These are phyloP conservation scores for Scomberomorus guttatus DNA, from an alignment of 2,797 vertebrate species.

Conservation along the genomic window DNA sequence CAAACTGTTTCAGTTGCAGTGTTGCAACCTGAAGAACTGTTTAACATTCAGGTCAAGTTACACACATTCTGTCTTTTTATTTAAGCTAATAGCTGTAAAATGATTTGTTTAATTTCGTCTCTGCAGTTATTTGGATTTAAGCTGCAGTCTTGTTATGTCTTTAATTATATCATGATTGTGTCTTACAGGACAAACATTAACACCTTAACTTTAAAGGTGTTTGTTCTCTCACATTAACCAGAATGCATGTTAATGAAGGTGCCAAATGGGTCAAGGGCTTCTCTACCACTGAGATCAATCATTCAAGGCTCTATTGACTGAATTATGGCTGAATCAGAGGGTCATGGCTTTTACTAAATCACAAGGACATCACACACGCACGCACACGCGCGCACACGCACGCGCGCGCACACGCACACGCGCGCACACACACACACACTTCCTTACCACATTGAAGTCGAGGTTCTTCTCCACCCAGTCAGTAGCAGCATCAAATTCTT, in stretches of 20 bases:
- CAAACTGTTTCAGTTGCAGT: too few relatives aligned
- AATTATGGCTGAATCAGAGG: neutral
- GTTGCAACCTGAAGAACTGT: too few relatives aligned
- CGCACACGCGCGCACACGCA: neutral
- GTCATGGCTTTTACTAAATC: neutral
- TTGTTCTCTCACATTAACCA: neutral
- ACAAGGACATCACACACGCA: neutral
- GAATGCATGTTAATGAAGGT: neutral
- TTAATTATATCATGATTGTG: neutral
- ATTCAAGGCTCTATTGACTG: constrained; percentile 12
- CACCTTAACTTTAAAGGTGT: constrained; percentile 3
- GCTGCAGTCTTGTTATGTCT: neutral
- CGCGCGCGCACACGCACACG: constrained; percentile 1
- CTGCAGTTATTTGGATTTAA: neutral
- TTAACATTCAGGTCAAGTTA: neutral
- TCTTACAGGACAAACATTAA: neutral
- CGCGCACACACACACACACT: neutral
- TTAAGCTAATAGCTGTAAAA: neutral
- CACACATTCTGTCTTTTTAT: neutral
- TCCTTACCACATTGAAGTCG: constrained; percentile 96
- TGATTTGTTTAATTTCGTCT: neutral
- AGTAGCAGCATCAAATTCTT: constrained; percentile 94
- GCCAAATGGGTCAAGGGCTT: neutral
- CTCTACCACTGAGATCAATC: neutral
- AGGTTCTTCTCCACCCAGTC: constrained; percentile 97